Percentiles rank a stretch among this genome's conserved stretches.
Evolutionary conservation across 1,140 invertebrate species (phyloP).

Genomic region (Chionoecetes opilio): DNA sequence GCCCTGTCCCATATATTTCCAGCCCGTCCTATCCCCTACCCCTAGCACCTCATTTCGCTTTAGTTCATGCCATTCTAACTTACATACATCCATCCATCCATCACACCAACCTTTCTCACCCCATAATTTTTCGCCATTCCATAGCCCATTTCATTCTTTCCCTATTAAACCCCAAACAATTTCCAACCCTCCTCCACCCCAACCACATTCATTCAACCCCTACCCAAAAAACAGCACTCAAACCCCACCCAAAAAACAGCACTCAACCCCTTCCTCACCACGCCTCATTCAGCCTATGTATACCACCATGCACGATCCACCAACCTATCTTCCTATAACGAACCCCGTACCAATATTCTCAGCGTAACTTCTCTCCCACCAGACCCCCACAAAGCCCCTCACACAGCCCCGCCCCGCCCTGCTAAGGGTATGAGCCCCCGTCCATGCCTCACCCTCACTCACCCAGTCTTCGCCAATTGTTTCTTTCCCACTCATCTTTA

Average conservation of each 20-base stretch:
- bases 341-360: not conserved
- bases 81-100: too few relatives aligned
- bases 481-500: conserved; percentile 40
- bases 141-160: too few relatives aligned
- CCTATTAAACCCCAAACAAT: too few relatives aligned
- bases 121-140: too few relatives aligned
- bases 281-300: not conserved
- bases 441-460: conserved; percentile 38
- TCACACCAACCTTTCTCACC: too few relatives aligned
- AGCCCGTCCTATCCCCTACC: too few relatives aligned
- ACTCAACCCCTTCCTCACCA: too few relatives aligned
- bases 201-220: not conserved
- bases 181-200: not conserved
- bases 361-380: not conserved
- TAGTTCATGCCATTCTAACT: too few relatives aligned
- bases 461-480: conserved; percentile 6
- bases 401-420: not conserved
- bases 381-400: not conserved
- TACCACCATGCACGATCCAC: not conserved
- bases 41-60: too few relatives aligned
- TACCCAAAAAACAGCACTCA: too few relatives aligned
- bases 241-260: too few relatives aligned
- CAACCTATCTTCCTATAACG: not conserved
- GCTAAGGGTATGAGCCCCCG: conserved; percentile 1
- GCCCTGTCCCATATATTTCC: too few relatives aligned